These are phyloP conservation scores for Astreopora myriophthalma DNA, from an alignment of 64 coral and sea anemone species.

Conservation along the genomic window DNA sequence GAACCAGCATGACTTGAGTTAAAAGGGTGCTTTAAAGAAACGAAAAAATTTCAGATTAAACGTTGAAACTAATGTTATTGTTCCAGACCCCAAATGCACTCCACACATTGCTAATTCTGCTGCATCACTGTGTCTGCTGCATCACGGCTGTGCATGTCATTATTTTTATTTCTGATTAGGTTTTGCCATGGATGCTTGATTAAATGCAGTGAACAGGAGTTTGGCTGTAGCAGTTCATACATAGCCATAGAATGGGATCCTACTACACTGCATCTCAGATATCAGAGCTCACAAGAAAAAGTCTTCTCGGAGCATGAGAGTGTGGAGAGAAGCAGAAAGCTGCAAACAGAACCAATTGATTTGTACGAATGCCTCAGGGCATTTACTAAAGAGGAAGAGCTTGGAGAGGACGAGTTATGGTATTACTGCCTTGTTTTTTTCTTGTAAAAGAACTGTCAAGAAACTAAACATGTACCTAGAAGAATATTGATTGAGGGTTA, in stretches of 20 bases:
- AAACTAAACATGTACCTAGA: not conserved
- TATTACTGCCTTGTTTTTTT: not conserved
- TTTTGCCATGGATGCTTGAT: conserved; percentile 92
- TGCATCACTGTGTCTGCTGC: too few relatives aligned
- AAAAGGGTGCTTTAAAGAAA: too few relatives aligned
- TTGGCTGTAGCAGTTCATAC: conserved; percentile 81
- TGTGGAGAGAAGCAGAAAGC: conserved; percentile 85
- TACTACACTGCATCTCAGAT: conserved; percentile 92
- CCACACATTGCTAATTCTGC: too few relatives aligned
- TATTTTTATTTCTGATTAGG: not conserved
- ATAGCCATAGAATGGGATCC: conserved; percentile 98
- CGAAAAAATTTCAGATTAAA: too few relatives aligned
- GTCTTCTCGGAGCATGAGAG: conserved; percentile 84
- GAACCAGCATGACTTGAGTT: too few relatives aligned
- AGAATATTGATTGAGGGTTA: too few relatives aligned
- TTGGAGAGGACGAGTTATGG: conserved; percentile 98
- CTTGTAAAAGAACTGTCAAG: not conserved
- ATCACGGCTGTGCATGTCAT: not conserved
- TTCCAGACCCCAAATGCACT: too few relatives aligned
- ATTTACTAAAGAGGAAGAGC: conserved; percentile 98
- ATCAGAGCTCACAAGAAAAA: conserved; percentile 95
- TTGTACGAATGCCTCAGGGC: conserved; percentile 94
- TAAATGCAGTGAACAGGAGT: conserved; percentile 83
- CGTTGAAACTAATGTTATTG: too few relatives aligned
- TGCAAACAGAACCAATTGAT: conserved; percentile 97